Percentiles rank a stretch among this genome's conserved stretches.
These are phyloP conservation scores for Drosophila koepferae DNA, from an alignment of 2,888 invertebrate species.

Conservation along the genomic window DNA sequence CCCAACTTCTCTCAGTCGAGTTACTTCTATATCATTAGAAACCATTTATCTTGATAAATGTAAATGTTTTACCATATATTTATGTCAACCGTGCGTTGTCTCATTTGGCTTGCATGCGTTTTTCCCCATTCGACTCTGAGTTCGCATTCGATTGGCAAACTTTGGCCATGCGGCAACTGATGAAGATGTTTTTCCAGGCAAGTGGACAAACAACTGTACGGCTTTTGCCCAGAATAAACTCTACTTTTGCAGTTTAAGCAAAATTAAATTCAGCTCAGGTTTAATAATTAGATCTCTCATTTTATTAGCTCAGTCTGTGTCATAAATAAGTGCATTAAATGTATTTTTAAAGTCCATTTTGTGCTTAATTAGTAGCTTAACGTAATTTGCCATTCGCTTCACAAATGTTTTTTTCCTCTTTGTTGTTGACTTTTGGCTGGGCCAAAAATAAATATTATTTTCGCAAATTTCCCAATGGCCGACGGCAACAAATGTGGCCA, in stretches of 20 bases:
- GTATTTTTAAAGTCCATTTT: neutral
- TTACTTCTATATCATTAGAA: constrained; percentile 78
- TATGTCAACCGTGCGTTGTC: constrained; percentile 75
- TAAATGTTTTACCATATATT: constrained; percentile 80
- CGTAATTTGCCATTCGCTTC: constrained; percentile 32
- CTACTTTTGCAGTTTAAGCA: neutral
- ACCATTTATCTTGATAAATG: constrained; percentile 81
- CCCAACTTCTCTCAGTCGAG: constrained; percentile 41
- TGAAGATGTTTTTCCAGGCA: constrained; percentile 50
- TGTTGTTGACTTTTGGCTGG: constrained; percentile 39
- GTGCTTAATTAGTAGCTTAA: constrained; percentile 38
- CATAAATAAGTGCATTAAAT: constrained; percentile 6
- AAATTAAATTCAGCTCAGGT: neutral
- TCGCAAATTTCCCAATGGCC: constrained; percentile 24
- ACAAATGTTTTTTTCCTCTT: neutral
- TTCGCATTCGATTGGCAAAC: constrained; percentile 45
- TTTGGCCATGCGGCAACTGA: constrained; percentile 19
- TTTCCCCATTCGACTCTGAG: constrained; percentile 45
- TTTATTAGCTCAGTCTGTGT: neutral
- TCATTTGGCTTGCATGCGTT: constrained; percentile 73
- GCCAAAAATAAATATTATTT: constrained; percentile 40
- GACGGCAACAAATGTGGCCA: constrained; percentile 31
- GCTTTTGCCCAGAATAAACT: neutral
- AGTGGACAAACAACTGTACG: constrained; percentile 16
- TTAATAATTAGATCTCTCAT: neutral